Evolutionary conservation across 1,140 invertebrate species (phyloP).

Genomic region (Brachionus paranguensis): DNA sequence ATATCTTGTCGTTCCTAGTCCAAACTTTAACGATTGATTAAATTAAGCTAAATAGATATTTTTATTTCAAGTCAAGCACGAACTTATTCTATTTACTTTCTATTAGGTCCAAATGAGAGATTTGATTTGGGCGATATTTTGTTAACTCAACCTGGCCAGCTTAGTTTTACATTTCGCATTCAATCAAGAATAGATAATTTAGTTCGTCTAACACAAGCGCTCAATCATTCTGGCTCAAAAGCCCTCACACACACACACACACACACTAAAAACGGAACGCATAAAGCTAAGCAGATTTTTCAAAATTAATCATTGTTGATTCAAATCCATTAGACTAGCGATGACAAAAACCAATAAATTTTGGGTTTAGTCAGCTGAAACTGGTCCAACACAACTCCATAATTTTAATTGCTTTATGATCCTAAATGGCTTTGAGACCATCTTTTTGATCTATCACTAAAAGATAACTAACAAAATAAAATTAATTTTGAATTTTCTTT

Average conservation of each 20-base stretch:
- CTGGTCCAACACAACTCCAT: neutral
- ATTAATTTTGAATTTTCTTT: neutral
- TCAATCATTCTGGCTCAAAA: neutral
- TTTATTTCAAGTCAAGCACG: slow-evolving; percentile 17
- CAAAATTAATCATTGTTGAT: neutral
- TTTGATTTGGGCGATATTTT: neutral
- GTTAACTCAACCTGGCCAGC: neutral
- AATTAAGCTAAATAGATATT: slow-evolving; percentile 18
- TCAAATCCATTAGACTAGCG: neutral
- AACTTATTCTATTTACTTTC: slow-evolving; percentile 22
- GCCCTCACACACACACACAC: neutral
- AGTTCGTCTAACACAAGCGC: neutral
- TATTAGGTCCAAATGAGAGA: slow-evolving; percentile 6
- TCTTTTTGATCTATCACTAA: neutral
- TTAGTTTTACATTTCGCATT: neutral
- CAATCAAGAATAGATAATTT: slow-evolving; percentile 31
- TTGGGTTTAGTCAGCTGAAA: neutral
- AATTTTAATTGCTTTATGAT: neutral
- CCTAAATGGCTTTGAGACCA: neutral
- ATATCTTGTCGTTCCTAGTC: slow-evolving; percentile 16
- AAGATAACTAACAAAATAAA: neutral
- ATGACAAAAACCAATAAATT: neutral
- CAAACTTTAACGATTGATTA: slow-evolving; percentile 19
- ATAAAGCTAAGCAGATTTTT: neutral
- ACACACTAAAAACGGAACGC: neutral